A percentile compares a stretch with the other conserved stretches of the same genome.
Conservation (phyloP, 2,888 invertebrate genomes). For the Bugula neritina region DNA sequence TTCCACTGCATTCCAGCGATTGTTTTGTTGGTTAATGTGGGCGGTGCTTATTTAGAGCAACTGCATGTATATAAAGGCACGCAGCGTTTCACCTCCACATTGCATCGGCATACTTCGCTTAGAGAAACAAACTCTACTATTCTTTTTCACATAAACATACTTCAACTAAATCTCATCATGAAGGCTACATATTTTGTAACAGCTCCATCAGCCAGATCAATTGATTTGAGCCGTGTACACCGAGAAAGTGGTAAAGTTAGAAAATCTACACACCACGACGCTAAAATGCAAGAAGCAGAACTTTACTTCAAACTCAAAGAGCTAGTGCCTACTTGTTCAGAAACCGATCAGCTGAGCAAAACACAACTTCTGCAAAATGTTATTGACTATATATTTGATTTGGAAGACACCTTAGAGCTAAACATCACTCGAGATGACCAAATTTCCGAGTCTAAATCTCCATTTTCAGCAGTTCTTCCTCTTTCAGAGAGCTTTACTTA, state of each 20-base stretch:
- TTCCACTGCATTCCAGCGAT: constrained; percentile 10
- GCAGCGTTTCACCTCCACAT: too few relatives aligned
- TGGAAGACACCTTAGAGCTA: constrained; percentile 22
- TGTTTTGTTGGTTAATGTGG: not conserved
- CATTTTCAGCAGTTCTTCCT: too few relatives aligned
- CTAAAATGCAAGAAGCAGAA: constrained; percentile 23
- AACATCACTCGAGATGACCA: not conserved
- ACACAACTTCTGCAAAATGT: constrained; percentile 24
- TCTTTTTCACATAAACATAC: too few relatives aligned
- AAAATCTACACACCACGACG: constrained; percentile 7
- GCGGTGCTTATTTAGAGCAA: constrained; percentile 21
- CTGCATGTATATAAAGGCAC: not conserved
- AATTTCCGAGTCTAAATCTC: not conserved
- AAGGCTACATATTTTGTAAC: constrained; percentile 12
- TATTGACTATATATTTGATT: constrained; percentile 27
- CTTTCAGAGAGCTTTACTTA: not conserved
- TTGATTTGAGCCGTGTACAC: not conserved
- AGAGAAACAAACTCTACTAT: too few relatives aligned
- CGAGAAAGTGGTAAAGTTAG: constrained; percentile 3
- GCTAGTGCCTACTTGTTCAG: constrained; percentile 3
- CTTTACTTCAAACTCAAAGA: constrained; percentile 26
- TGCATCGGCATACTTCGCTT: too few relatives aligned
- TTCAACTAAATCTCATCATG: not conserved
- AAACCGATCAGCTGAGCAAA: not conserved
- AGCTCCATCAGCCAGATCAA: not conserved